These are phyloP conservation scores for Phrynocephalus guinanensis DNA, from an alignment of 2,797 vertebrate genomes.

Conservation along the genomic window DNA sequence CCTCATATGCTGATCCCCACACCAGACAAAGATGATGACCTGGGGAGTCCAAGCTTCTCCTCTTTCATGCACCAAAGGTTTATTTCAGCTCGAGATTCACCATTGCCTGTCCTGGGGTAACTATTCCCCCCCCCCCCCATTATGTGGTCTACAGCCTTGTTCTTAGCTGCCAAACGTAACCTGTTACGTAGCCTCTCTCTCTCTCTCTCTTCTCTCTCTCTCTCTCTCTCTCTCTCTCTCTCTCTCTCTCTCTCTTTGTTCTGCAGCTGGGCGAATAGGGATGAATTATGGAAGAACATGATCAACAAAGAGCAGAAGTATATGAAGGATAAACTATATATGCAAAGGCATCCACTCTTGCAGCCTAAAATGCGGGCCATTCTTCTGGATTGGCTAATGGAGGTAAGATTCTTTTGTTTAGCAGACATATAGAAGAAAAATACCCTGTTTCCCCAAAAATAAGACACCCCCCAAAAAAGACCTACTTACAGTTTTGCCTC, in stretches of 20 bases:
- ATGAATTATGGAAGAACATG: slow-evolving; percentile 96
- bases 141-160: slow-evolving; percentile 22
- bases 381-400: slow-evolving; percentile 97
- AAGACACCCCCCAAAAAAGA: no score
- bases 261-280: slow-evolving; percentile 92
- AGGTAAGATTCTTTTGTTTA: slow-evolving; percentile 80
- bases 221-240: no score
- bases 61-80: slow-evolving; percentile 58
- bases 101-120: slow-evolving; percentile 87
- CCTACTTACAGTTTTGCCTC: no score
- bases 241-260: neutral
- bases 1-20: slow-evolving; percentile 86
- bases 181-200: neutral
- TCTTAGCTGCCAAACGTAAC: neutral
- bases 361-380: slow-evolving; percentile 94
- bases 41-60: slow-evolving; percentile 55
- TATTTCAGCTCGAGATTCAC: slow-evolving; percentile 84
- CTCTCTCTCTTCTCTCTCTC: neutral
- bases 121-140: slow-evolving; percentile 20
- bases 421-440: slow-evolving; percentile 30
- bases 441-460: neutral
- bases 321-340: slow-evolving; percentile 82
- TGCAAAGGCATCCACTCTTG: slow-evolving; percentile 92
- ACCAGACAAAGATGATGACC: slow-evolving; percentile 83
- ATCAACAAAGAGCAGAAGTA: slow-evolving; percentile 90